phyloP scores from a whole-genome alignment of 2,113 vertebrate genomes.

The Excalfactoria chinensis region DNA sequence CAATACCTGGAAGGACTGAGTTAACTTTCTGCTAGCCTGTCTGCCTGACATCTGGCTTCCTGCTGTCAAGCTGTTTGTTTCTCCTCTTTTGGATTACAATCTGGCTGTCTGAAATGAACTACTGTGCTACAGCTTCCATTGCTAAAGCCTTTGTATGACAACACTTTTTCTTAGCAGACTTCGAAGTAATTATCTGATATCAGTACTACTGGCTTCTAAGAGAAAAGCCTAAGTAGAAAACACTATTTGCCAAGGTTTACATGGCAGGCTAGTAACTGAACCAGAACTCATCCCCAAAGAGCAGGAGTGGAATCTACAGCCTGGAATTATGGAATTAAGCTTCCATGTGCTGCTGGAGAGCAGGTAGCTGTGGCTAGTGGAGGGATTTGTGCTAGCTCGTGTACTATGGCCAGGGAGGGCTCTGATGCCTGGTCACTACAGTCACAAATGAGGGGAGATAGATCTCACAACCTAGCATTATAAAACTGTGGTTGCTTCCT shows the following conservation, averaged over 20 bases:
- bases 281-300: not conserved
- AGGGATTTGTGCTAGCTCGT: not conserved
- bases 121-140: not conserved
- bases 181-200: not conserved
- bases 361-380: not conserved
- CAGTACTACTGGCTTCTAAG: not conserved
- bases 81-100: not conserved
- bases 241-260: not conserved
- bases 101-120: not conserved
- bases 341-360: accelerated
- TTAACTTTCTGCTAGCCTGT: not conserved
- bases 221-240: not conserved
- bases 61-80: not conserved
- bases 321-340: not conserved
- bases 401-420: not conserved
- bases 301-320: not conserved
- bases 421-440: accelerated
- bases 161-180: not conserved
- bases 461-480: not conserved
- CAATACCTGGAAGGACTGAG: not conserved
- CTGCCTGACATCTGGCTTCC: not conserved
- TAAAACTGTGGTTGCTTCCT: not conserved
- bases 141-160: not conserved
- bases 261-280: not conserved
- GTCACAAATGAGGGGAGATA: not conserved